phyloP scores from a whole-genome alignment of 2,113 vertebrate species.

The Lipotes vexillifer region DNA sequence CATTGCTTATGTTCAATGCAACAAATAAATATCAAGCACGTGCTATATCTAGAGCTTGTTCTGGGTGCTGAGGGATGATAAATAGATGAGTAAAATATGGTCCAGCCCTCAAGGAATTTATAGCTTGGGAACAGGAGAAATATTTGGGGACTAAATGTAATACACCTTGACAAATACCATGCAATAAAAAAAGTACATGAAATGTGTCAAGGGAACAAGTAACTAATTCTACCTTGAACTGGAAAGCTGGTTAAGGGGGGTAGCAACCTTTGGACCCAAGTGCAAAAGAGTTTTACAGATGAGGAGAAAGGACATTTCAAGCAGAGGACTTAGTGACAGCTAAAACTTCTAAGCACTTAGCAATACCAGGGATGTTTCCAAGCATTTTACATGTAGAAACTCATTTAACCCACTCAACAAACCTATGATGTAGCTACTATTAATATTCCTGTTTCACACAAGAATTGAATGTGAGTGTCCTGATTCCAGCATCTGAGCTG shows the following conservation, averaged over 20 bases:
- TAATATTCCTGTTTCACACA: neutral
- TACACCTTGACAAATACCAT: neutral
- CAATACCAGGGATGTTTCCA: neutral
- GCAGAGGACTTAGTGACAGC: neutral
- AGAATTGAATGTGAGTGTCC: neutral
- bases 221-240: neutral
- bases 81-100: neutral
- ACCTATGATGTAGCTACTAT: neutral
- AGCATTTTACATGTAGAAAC: neutral
- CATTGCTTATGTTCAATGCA: neutral
- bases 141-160: neutral
- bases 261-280: neutral
- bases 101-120: neutral
- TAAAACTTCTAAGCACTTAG: neutral
- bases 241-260: neutral
- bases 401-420: neutral
- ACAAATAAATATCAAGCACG: neutral
- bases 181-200: slow-evolving; percentile 2
- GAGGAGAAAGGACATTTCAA: neutral
- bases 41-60: neutral
- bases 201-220: neutral
- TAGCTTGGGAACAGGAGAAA: neutral
- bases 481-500: neutral
- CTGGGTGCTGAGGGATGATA: neutral
- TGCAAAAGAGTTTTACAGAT: neutral